These are phyloP conservation scores for Drosophila suboccidentalis DNA, from an alignment of 2,888 invertebrate species.

Conservation along the genomic window DNA sequence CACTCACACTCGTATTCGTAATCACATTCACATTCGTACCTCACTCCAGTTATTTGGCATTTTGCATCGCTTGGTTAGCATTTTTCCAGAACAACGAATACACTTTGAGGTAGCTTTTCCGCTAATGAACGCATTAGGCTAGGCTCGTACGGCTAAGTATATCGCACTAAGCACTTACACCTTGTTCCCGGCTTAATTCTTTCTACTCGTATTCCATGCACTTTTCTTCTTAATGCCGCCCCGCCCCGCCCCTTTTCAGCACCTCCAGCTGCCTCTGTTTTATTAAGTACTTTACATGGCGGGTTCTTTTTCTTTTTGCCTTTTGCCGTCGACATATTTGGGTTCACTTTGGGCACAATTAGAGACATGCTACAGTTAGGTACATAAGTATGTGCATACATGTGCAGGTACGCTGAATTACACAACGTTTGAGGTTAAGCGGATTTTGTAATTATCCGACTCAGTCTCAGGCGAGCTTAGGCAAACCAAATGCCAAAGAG, in stretches of 20 bases:
- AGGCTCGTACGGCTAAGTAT: constrained; percentile 36
- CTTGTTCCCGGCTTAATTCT: constrained; percentile 71
- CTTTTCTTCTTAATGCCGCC: constrained; percentile 33
- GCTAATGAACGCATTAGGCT: constrained; percentile 81
- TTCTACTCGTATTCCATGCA: constrained; percentile 38
- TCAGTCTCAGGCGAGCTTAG: constrained; percentile 58
- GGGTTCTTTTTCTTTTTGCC: constrained; percentile 30
- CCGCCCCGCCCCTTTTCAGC: not conserved
- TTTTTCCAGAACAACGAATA: constrained; percentile 76
- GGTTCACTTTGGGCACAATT: constrained; percentile 65
- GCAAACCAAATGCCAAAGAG: constrained; percentile 19
- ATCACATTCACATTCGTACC: constrained; percentile 6
- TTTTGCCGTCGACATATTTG: constrained; percentile 56
- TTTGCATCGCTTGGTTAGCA: constrained; percentile 70
- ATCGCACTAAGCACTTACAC: constrained; percentile 56
- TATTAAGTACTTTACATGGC: constrained; percentile 53
- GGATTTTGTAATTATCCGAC: constrained; percentile 84
- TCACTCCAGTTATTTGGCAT: constrained; percentile 29
- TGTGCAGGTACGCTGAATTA: constrained; percentile 74
- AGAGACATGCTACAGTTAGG: constrained; percentile 57
- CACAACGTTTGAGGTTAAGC: constrained; percentile 83
- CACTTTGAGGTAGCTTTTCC: constrained; percentile 81
- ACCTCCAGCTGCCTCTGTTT: constrained; percentile 25
- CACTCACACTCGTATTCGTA: not conserved
- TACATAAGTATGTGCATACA: constrained; percentile 19